phyloP scores from a whole-genome alignment of 2,888 invertebrate genomes.

The Agonum fuliginosum region DNA sequence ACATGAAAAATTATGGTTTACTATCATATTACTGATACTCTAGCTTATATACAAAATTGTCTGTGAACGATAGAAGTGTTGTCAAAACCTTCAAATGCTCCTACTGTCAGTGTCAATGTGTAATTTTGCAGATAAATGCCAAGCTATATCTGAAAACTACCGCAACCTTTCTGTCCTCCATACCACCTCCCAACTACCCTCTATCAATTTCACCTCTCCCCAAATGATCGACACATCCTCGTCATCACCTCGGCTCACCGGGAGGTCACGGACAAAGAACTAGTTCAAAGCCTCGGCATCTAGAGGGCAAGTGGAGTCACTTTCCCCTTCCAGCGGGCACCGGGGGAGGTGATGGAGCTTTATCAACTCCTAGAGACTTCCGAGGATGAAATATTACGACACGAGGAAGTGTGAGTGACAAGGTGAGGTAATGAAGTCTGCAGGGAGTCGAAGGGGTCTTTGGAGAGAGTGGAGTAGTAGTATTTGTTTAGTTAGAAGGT shows the following conservation, averaged over 20 bases:
- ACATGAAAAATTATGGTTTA: too few relatives aligned
- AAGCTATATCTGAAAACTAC: too few relatives aligned
- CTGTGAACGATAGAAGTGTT: too few relatives aligned
- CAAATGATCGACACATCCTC: too few relatives aligned
- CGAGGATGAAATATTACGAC: constrained; percentile 43
- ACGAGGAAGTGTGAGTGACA: constrained; percentile 41
- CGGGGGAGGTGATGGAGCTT: neutral
- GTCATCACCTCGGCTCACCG: neutral
- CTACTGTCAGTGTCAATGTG: too few relatives aligned
- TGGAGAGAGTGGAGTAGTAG: neutral
- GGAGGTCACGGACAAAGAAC: constrained; percentile 17
- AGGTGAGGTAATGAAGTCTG: constrained; percentile 46
- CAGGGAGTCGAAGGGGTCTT: neutral
- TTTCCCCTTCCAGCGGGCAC: neutral
- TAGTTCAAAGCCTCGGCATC: neutral
- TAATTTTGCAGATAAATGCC: too few relatives aligned
- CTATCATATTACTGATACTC: too few relatives aligned
- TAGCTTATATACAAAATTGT: too few relatives aligned
- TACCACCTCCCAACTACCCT: neutral
- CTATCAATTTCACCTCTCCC: neutral
- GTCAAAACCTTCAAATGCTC: too few relatives aligned
- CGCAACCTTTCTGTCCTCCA: too few relatives aligned
- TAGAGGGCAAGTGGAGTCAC: neutral
- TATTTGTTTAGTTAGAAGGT: neutral
- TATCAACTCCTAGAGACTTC: neutral